Evolutionary conservation across 1,140 invertebrate species (phyloP).

Genomic region (Cyrtorhinus lividipennis): DNA sequence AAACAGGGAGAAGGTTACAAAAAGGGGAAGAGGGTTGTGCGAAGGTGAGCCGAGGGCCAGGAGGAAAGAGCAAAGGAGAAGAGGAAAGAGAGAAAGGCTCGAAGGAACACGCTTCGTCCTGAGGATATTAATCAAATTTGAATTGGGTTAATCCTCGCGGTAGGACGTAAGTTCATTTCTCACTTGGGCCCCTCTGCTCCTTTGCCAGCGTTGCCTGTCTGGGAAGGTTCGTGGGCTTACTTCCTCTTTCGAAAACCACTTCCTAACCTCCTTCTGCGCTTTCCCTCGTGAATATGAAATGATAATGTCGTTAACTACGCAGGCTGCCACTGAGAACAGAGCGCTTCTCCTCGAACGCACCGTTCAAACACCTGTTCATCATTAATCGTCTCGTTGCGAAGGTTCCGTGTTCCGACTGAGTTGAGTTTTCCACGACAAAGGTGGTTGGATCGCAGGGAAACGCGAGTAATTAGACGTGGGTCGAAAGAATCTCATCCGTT

Average conservation of each 20-base stretch:
- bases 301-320: not conserved
- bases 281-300: not conserved
- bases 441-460: too few species aligned
- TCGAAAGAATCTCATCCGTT: too few species aligned
- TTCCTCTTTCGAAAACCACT: not conserved
- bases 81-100: not conserved
- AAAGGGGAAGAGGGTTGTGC: not conserved
- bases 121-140: constrained; percentile 12
- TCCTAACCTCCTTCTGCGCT: not conserved
- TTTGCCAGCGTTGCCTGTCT: not conserved
- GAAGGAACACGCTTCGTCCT: not conserved
- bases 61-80: not conserved
- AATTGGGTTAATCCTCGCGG: constrained; percentile 10
- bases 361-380: too few species aligned
- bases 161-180: constrained; percentile 2
- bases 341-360: too few species aligned
- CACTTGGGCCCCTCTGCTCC: not conserved
- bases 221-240: not conserved
- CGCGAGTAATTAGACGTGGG: too few species aligned
- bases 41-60: too few species aligned
- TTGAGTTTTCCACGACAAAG: too few species aligned
- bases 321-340: too few species aligned
- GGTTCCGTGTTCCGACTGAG: too few species aligned
- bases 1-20: not conserved
- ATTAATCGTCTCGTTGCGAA: too few species aligned